Percentiles rank a stretch among this genome's conserved stretches.
Conservation (phyloP, 1,140 invertebrate species). For the Goniozus legneri region DNA sequence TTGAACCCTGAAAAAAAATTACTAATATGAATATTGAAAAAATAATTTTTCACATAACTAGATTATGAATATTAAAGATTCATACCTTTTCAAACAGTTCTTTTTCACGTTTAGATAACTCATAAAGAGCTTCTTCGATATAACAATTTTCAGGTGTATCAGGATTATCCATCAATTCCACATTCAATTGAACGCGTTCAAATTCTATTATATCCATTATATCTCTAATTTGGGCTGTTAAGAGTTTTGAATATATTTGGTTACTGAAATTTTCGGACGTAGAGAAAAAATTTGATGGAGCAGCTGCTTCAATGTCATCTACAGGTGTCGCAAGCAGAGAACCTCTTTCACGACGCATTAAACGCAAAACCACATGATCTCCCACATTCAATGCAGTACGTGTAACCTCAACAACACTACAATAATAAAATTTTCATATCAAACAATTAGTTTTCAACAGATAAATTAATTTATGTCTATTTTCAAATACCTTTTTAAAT, state of each 20-base stretch:
- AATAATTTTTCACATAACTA: too few species aligned
- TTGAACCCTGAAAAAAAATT: too few species aligned
- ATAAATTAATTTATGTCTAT: too few species aligned
- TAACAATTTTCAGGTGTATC: constrained; percentile 80
- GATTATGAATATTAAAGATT: too few species aligned
- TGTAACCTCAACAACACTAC: constrained; percentile 59
- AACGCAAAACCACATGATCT: constrained; percentile 72
- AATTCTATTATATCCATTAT: constrained; percentile 67
- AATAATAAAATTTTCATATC: too few species aligned
- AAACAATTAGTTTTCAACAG: too few species aligned
- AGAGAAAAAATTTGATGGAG: constrained; percentile 44
- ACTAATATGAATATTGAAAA: too few species aligned
- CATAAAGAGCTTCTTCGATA: constrained; percentile 73
- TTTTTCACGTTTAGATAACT: constrained; percentile 55
- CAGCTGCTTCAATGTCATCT: constrained; percentile 29
- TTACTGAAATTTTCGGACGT: constrained; percentile 51
- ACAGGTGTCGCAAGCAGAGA: constrained; percentile 72
- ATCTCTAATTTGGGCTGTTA: constrained; percentile 65
- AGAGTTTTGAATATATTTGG: constrained; percentile 71
- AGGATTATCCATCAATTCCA: constrained; percentile 64
- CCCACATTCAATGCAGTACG: constrained; percentile 64
- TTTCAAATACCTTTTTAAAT: constrained; percentile 75
- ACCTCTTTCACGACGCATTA: constrained; percentile 83
- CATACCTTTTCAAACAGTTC: constrained; percentile 21
- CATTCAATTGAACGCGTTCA: constrained; percentile 68